Base-by-base conservation (phyloP, 2,797 vertebrate genomes). In the Phrynocephalus guinanensis region DNA sequence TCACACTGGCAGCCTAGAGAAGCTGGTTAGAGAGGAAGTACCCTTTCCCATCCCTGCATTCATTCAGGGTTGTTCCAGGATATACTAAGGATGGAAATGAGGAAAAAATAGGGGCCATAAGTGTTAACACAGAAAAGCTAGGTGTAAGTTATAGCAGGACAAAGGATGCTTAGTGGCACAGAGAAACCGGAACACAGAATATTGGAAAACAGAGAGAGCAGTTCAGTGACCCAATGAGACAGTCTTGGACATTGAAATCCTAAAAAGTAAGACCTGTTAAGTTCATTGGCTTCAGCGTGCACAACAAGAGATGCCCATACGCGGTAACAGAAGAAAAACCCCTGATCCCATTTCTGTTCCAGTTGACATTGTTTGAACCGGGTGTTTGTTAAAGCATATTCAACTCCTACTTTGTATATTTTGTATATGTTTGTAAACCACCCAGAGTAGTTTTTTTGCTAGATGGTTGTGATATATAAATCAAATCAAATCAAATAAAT, bases 291-390 rank as follows among this genome's bases (percentile, higher is more conserved):
- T 44, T 44, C 38, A 44, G 38, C 38, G 38, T 44, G 38, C 38
- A 44, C 38, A 44, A 77, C 2, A 77, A 16, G 96, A 89, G 71
- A 13, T 52, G 78, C 26, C 50, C 79, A 56, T 88, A 3, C 33
- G 60, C 70, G 28, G 48, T 5, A 77, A 24, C 26, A 18, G 26
- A 73, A 44, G 38, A 84, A 50, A 44, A 79, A 86, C 2, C 11
- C 26, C 60, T 75, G 26, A 20, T 67, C 82, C 76, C 33, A 1
- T 81, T 90, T 86, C 38, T 15, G 18, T 72, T 72, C 68, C 9
- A 22, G 20, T 33, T 83, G 20, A 18, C 48, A 77, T 79, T 52
- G 1, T 79, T 89, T 84, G 60, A 82, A 87, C 15, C 56, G 26
- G 5, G 26, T 78, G 44, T 75, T 33, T 6, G 56, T 1, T 60